Evolutionary conservation across 2,888 invertebrate species (phyloP).

Genomic region (Acanthopleura granulata): DNA sequence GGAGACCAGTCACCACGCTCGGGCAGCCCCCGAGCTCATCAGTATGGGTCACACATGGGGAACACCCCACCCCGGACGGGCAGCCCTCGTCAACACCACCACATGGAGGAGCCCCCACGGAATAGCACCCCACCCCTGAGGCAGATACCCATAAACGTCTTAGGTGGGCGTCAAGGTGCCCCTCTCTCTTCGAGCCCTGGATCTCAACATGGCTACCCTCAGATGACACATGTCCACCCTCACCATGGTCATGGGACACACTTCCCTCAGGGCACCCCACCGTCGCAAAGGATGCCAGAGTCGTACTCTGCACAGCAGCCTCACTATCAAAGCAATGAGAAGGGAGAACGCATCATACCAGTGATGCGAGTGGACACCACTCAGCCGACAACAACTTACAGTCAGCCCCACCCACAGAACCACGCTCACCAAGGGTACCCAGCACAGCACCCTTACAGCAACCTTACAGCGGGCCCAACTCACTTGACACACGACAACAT

Average conservation of each 20-base stretch:
- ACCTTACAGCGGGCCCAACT: no score
- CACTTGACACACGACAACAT: conserved; percentile 9
- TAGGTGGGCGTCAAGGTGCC: neutral
- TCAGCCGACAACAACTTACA: conserved; percentile 15
- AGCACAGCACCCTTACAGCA: neutral
- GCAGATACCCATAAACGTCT: neutral
- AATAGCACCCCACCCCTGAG: neutral
- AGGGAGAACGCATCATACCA: conserved; percentile 31
- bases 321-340: conserved; percentile 13
- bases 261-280: neutral
- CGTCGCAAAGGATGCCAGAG: neutral
- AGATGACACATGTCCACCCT: neutral
- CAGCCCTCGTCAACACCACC: neutral
- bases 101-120: neutral
- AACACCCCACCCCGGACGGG: neutral
- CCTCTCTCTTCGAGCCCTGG: neutral
- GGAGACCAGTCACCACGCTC: neutral
- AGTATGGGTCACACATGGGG: neutral
- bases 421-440: conserved; percentile 22
- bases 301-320: conserved; percentile 17
- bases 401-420: conserved; percentile 17
- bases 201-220: neutral
- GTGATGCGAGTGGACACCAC: conserved; percentile 34
- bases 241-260: neutral
- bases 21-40: neutral